Base-by-base conservation (phyloP, 2,113 vertebrate species). In the Ceyx margarethae region DNA sequence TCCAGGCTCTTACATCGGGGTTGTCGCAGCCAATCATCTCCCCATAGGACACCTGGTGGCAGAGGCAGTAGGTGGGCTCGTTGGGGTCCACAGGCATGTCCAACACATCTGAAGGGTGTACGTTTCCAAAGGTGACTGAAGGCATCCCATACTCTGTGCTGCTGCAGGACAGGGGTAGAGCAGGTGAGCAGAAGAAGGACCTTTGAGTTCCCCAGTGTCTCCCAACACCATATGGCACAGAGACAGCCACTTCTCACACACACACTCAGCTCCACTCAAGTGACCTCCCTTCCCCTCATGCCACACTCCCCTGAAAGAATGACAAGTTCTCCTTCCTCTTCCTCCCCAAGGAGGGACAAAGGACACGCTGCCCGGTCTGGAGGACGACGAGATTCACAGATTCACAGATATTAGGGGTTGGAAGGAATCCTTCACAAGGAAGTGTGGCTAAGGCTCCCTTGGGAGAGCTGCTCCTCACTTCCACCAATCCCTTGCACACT, bases 11-110 rank as follows among this genome's bases (percentile, higher is more conserved):
- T 96, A 99, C 99, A 73, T 99, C 99, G 43, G 99, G 98, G 95
- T 99, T 99, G 97, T 99, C 99, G 71, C 99, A 99, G 97, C 99
- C 99, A 28, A 99, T 99, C 99, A 99, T 99, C 97, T 99, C 99
- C 95, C 99, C 99, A 18, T 99, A 99, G 82, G 99, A 99, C 51
- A 99, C 99, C 97, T 99, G 99, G 97, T 99, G 99, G 95, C 99
- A 99, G 92, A 99, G 98, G 97, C 99, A 99, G 97, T 99, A 99
- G 29, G 99, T 99, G 79, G 99, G 99, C 88, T 99, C 99, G 57
- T 99, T 99, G 92, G 99, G 99, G 89, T 99, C 99, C 95, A 99
- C 99, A 0, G 99, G 99, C 99, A 99, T 99, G 96, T 99, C 99
- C 97, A 99, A 95, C 33, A 99, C 99, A 96, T 99, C 99, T 3